phyloP scores from a whole-genome alignment of 2,888 invertebrate genomes.

The Apamea sordens region DNA sequence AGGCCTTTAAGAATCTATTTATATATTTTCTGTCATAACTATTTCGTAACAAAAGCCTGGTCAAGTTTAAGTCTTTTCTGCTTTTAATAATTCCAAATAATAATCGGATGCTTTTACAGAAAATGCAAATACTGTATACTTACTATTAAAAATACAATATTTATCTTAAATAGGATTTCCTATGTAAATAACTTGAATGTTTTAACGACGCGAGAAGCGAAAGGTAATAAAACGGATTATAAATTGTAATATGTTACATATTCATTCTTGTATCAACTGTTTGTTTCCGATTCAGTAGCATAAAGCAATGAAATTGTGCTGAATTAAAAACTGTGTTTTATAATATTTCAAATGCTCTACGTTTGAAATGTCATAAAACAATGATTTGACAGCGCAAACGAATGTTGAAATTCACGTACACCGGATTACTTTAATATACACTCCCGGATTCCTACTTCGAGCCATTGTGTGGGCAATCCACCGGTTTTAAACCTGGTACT shows the following conservation, averaged over 20 bases:
- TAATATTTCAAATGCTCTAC: not conserved
- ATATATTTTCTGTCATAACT: not conserved
- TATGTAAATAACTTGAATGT: constrained; percentile 33
- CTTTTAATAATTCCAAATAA: not conserved
- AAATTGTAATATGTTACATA: constrained; percentile 26
- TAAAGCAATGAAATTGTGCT: constrained; percentile 9
- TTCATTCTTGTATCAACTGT: constrained; percentile 27
- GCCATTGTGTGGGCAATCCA: too few relatives aligned
- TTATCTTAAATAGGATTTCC: constrained; percentile 15
- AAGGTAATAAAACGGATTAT: constrained; percentile 35
- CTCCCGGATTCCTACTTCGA: too few relatives aligned
- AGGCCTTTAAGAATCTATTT: not conserved
- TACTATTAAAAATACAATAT: constrained; percentile 14
- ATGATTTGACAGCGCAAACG: not conserved
- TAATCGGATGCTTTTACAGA: constrained; percentile 4
- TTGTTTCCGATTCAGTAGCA: constrained; percentile 27
- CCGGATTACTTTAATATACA: not conserved
- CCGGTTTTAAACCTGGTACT: too few relatives aligned
- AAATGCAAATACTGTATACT: constrained; percentile 17
- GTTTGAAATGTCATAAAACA: not conserved
- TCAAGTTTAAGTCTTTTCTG: not conserved
- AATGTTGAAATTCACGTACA: not conserved
- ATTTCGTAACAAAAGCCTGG: not conserved
- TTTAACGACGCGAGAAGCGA: constrained; percentile 28
- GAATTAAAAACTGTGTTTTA: constrained; percentile 21